Evolutionary conservation across 2,888 invertebrate genomes (phyloP).

Genomic region (Lithophane socia): DNA sequence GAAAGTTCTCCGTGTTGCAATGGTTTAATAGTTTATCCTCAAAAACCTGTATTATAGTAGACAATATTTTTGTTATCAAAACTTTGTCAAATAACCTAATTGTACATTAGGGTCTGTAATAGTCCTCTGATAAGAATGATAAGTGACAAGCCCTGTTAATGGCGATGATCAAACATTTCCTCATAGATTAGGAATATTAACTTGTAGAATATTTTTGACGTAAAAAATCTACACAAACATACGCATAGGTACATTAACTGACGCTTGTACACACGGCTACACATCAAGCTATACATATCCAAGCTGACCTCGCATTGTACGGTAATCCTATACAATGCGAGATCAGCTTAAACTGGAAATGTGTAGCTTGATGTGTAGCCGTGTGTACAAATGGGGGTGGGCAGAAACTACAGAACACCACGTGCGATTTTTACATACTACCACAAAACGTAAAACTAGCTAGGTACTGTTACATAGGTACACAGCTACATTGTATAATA

Average conservation of each 20-base stretch:
- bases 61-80: not conserved
- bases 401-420: too few species aligned
- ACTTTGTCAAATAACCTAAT: not conserved
- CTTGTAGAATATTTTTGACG: not conserved
- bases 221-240: not conserved
- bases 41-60: not conserved
- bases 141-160: slow-evolving; percentile 30
- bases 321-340: too few species aligned
- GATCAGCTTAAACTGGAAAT: too few species aligned
- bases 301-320: too few species aligned
- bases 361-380: too few species aligned
- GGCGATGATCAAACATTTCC: slow-evolving; percentile 14
- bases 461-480: not conserved
- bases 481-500: not conserved
- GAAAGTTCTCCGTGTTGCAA: not conserved
- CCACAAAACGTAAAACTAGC: not conserved
- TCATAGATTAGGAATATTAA: slow-evolving; percentile 24
- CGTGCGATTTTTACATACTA: too few species aligned
- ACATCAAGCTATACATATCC: too few species aligned
- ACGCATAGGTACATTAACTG: not conserved
- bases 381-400: too few species aligned
- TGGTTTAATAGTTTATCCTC: not conserved
- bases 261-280: not conserved
- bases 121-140: slow-evolving; percentile 35
- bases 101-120: slow-evolving; percentile 19